Conservation (phyloP, 1,140 invertebrate species). For the Pantala flavescens region DNA sequence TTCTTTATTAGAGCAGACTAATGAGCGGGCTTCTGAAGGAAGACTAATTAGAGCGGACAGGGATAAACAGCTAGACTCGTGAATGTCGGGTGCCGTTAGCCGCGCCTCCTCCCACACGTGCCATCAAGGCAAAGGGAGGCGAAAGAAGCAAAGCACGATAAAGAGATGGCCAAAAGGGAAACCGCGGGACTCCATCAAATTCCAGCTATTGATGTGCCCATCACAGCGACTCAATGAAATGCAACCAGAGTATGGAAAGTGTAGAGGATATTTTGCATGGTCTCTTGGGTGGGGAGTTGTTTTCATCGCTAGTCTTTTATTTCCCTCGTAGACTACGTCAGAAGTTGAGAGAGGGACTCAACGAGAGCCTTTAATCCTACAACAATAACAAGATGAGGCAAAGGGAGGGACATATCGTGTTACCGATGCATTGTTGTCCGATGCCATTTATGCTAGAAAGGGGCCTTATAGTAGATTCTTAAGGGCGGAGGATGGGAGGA, state of each 20-base stretch:
- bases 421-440: neutral
- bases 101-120: no score
- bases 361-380: neutral
- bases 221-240: neutral
- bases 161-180: neutral
- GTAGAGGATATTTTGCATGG: neutral
- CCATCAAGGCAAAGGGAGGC: no score
- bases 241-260: neutral
- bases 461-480: neutral
- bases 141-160: neutral
- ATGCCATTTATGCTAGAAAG: neutral
- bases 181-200: constrained; percentile 7
- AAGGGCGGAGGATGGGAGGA: no score
- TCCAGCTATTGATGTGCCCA: neutral
- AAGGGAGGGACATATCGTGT: neutral
- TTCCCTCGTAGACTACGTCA: neutral
- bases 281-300: neutral
- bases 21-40: no score
- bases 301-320: neutral
- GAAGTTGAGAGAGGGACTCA: neutral
- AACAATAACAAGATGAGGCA: constrained; percentile 6
- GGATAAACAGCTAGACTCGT: no score
- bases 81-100: no score
- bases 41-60: no score
- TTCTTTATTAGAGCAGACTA: no score